Conservation (phyloP, 2,888 invertebrate genomes). For the Venusia cambrica region DNA sequence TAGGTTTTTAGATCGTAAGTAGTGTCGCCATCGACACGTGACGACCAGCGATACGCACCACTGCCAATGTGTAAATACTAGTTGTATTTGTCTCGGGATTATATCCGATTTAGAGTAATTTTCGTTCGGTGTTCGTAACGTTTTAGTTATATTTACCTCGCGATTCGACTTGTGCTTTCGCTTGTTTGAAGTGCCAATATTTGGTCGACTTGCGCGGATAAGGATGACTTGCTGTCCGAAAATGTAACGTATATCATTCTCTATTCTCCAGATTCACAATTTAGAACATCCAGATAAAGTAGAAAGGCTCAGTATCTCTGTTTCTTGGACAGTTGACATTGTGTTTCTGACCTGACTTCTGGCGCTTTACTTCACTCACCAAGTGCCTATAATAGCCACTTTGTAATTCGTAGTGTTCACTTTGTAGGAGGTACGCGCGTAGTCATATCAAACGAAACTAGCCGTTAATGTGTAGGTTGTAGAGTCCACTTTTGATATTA, state of each 20-base stretch:
- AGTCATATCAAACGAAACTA: constrained; percentile 64
- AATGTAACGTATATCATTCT: background rate
- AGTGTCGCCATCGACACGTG: constrained; percentile 33
- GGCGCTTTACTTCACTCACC: constrained; percentile 39
- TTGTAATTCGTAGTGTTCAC: constrained; percentile 54
- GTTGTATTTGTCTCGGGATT: constrained; percentile 31
- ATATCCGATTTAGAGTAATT: constrained; percentile 47
- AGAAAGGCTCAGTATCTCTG: constrained; percentile 7
- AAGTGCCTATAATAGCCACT: constrained; percentile 55
- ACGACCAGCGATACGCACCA: constrained; percentile 73
- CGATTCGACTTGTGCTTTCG: constrained; percentile 43
- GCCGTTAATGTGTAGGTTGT: constrained; percentile 46
- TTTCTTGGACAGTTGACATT: constrained; percentile 12
- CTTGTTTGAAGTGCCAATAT: constrained; percentile 41
- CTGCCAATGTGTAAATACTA: constrained; percentile 76
- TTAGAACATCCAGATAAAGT: too few relatives aligned
- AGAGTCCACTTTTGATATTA: constrained; percentile 54
- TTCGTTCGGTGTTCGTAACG: constrained; percentile 42
- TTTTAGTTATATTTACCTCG: constrained; percentile 39
- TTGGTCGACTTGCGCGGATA: constrained; percentile 7
- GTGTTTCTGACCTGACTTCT: constrained; percentile 25
- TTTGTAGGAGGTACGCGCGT: constrained; percentile 53
- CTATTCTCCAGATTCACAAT: too few relatives aligned
- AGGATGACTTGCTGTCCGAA: constrained; percentile 15
- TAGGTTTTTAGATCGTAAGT: constrained; percentile 38